Base-by-base conservation (phyloP, 2,113 vertebrate species). In the Bubo bubo region DNA sequence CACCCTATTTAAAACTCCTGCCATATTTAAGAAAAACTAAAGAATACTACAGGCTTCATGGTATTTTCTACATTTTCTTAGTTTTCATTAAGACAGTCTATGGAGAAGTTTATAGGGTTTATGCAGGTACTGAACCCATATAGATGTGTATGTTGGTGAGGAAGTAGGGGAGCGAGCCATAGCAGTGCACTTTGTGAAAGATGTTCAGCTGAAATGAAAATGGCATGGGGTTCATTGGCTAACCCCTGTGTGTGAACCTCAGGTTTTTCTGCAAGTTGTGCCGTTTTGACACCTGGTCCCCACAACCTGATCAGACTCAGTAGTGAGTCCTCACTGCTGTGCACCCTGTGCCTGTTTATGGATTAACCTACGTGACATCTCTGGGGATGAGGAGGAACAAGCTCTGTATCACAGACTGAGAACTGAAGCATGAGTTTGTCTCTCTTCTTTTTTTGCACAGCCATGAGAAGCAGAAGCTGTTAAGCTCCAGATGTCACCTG, bases 181-280 rank as follows among this genome's bases (percentile, higher is more conserved):
- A 60, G 47, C 35, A 83, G 19, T 56, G 39, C 34, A 21, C 53
- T 88, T 68, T 0, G 1, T 81, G 35, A 55, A 67, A 5, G 34
- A 21, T 32, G 5, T 63, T 74, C n/a, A 81, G 49, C 64, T 59
- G 89, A 81, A 96, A 79, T 45, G 34, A 41, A 89, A 67, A 73
- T 0, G 0, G 39, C 21, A 18, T 0, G 0, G 60, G 24, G 39
- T 53, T 94, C 1, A 1, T 75, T 4, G 2, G 52, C 56, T 60
- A 64, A 64, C 34, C 19, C 39, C 1, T 26, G 20, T 32, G 12
- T 67, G 43, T 35, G 37, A 81, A 28, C 47, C 20, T 18, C 13
- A 22, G 41, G 6, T 35, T 66, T 79, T 72, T 64, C 86, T 90
- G 7, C 43, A 62, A 58, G 13, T 32, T 41, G n/a, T 22, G 14